Conservation (phyloP, 1,140 invertebrate species). For the Lethrus apterus region DNA sequence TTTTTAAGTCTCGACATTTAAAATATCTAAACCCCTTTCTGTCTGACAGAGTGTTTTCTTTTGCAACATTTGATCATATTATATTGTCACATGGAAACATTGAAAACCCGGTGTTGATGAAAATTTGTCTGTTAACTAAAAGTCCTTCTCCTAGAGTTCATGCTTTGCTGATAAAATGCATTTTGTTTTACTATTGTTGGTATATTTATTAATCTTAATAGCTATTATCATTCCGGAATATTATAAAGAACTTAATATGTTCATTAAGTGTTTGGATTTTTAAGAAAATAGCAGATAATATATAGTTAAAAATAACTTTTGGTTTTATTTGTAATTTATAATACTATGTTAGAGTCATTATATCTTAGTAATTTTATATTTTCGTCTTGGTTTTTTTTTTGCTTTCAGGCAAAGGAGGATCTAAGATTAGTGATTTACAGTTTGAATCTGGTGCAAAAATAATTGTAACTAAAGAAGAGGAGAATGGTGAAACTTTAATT, state of each 20-base stretch:
- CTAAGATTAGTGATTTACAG: slow-evolving; percentile 67
- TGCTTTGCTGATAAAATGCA: too few relatives aligned
- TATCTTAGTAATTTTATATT: neutral
- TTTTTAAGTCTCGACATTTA: too few relatives aligned
- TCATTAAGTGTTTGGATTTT: neutral
- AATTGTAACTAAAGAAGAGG: slow-evolving; percentile 37
- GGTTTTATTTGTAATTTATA: neutral
- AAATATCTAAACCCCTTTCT: too few relatives aligned
- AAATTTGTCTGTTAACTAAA: too few relatives aligned
- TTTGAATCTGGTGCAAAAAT: slow-evolving; percentile 52
- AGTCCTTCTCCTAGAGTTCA: too few relatives aligned
- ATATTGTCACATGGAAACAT: too few relatives aligned
- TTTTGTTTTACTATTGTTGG: too few relatives aligned
- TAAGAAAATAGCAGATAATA: neutral
- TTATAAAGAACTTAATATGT: neutral
- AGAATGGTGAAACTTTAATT: slow-evolving; percentile 43
- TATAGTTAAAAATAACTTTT: neutral
- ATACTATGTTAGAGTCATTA: too few relatives aligned
- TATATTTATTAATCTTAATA: too few relatives aligned
- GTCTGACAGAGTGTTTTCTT: too few relatives aligned
- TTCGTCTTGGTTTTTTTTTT: neutral
- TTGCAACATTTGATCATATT: too few relatives aligned
- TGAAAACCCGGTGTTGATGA: too few relatives aligned
- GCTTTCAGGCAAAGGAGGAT: slow-evolving; percentile 55
- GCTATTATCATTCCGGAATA: slow-evolving; percentile 12